Evolutionary conservation across 1,140 invertebrate genomes (phyloP), one percentile per base, ranked within the genome.

Genomic region (Meteorus sp.): DNA sequence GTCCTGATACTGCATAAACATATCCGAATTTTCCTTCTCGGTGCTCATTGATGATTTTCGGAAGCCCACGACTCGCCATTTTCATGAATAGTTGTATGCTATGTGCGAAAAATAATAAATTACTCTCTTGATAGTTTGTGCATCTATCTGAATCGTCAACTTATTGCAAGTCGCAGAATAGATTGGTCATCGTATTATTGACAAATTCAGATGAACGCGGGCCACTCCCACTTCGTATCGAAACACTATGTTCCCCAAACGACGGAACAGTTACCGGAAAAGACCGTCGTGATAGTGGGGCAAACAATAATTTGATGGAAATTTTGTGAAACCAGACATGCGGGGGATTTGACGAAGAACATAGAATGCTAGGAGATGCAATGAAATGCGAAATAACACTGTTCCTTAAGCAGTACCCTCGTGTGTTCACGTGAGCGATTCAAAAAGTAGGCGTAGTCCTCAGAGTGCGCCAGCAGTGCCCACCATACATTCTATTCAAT

Each of bases 1-100:
- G 96, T 64, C 96, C 97, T 54, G 96, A 98, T 15, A 99, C 97
- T 17, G 94, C 95, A 76, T 89, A 95, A 1, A 99, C 96, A 83
- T 93, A 97, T 67, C 97, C 96, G 81, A 93, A 98, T 68, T 86
- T 87, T 15, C 86, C 79, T 98, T 96, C 71, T 86, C 89, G 17
- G 35, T 96, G 92, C 66, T 90, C 92, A 83, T 95, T 88, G 63
- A 81, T 82, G 72, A 96, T 86, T 81, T 87, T 91, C 69, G 84
- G 82, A 74, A 93, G 78, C n/a, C 72, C 68, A n/a, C 63, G 62
- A 23, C 20, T 72, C 33, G 63, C 74, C 77, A 79, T 80, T 53
- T 70, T 78, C 66, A 56, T 33, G n/a, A 48, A 66, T 50, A 39
- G 25, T 56, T 48, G 6, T 54, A 43, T 64, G n/a, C n/a, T n/a